Percentiles rank a stretch among this genome's conserved stretches.
phyloP scores from a whole-genome alignment of 2,113 vertebrate genomes.

The Grallaria varia region DNA sequence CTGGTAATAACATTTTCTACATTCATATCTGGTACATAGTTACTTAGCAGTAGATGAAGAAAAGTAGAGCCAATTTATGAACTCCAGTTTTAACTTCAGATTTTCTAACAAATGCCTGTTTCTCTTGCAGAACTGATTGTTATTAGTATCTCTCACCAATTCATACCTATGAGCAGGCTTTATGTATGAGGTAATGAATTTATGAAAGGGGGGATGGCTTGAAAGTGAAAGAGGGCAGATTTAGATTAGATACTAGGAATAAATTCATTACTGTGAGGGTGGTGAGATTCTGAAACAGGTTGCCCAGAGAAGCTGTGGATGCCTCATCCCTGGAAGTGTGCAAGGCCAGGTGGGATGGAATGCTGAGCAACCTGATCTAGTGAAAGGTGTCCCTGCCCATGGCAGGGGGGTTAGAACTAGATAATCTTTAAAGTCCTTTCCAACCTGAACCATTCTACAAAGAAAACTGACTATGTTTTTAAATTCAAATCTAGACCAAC shows the following conservation, averaged over 20 bases:
- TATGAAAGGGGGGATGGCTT: not conserved
- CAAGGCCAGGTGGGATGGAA: not conserved
- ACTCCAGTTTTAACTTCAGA: not conserved
- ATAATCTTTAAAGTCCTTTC: not conserved
- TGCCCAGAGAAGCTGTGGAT: not conserved
- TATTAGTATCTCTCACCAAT: not conserved
- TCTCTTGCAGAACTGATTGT: not conserved
- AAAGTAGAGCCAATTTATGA: not conserved
- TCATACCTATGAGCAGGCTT: not conserved
- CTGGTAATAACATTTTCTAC: not conserved
- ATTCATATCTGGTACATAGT: not conserved
- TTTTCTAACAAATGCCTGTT: not conserved
- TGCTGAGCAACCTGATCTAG: not conserved
- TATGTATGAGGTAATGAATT: not conserved
- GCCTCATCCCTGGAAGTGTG: not conserved
- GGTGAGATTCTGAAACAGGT: not conserved
- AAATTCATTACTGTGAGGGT: not conserved
- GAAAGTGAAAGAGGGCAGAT: not conserved
- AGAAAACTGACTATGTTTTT: not conserved
- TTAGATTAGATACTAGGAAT: not conserved
- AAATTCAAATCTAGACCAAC: not conserved
- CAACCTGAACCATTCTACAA: not conserved
- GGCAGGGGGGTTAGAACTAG: not conserved
- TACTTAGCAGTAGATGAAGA: not conserved
- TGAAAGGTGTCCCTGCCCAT: not conserved